A percentile compares a stretch with the other conserved stretches of the same genome.
Evolutionary conservation across 2,797 vertebrate genomes (phyloP).

Genomic region (Acanthornis magna): DNA sequence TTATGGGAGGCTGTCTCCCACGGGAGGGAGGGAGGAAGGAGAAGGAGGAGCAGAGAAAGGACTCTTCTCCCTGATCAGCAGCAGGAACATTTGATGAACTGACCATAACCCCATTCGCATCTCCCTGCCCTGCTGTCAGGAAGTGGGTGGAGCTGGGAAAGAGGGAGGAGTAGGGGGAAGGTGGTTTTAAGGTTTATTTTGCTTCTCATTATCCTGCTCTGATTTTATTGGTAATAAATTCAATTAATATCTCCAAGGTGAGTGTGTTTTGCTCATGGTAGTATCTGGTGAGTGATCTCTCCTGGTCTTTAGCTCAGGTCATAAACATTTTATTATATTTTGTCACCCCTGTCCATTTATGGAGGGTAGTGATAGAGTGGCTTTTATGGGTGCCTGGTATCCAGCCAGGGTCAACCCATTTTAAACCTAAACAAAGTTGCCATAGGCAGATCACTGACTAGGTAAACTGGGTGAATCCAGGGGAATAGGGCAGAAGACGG

Average conservation of each 20-base stretch:
- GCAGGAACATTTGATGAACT: neutral
- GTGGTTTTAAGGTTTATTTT: neutral
- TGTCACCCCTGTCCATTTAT: neutral
- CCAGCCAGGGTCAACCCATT: neutral
- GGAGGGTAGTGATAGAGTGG: neutral
- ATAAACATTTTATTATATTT: neutral
- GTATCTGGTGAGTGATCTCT: neutral
- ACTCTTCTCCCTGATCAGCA: neutral
- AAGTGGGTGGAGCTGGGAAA: neutral
- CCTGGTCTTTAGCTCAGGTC: neutral
- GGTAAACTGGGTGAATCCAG: neutral
- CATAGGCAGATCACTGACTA: neutral
- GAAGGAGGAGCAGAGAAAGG: neutral
- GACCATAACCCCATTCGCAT: neutral
- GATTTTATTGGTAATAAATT: neutral
- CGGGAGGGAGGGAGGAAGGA: neutral
- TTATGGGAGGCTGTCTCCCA: neutral
- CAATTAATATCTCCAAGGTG: neutral
- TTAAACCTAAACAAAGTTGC: neutral
- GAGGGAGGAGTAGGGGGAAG: neutral
- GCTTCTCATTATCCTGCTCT: neutral
- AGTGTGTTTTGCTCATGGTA: neutral
- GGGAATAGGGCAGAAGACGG: neutral
- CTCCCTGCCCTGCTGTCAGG: rapidly evolving
- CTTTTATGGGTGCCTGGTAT: neutral